phyloP scores from a whole-genome alignment of 2,888 invertebrate genomes.

The Arrhopalites spinosus region DNA sequence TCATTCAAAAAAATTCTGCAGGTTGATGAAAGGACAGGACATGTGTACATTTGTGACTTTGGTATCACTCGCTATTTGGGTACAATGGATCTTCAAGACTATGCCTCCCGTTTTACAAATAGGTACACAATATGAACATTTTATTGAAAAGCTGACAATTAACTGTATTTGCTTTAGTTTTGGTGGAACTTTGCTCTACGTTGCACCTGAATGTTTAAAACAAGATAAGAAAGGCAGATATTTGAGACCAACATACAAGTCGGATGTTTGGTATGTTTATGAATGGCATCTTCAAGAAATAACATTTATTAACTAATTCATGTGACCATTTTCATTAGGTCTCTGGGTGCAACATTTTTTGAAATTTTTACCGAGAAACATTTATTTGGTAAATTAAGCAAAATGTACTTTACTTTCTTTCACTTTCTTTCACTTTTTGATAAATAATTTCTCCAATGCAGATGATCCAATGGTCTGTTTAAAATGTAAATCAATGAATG shows the following conservation, averaged over 20 bases:
- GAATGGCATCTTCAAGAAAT: conserved; percentile 8
- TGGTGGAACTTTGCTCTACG: conserved; percentile 33
- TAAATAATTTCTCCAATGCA: too few relatives aligned
- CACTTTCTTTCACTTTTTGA: too few relatives aligned
- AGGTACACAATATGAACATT: too few relatives aligned
- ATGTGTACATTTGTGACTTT: conserved; percentile 32
- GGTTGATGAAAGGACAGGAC: conserved; percentile 14
- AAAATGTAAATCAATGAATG: conserved; percentile 3
- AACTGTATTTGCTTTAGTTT: background rate
- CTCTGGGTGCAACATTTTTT: too few relatives aligned
- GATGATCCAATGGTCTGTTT: background rate
- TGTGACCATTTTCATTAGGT: too few relatives aligned
- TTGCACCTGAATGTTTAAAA: conserved; percentile 27
- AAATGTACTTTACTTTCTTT: too few relatives aligned
- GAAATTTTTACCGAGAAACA: conserved; percentile 4
- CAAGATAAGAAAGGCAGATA: conserved; percentile 10
- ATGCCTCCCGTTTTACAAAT: conserved; percentile 15
- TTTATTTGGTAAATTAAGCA: conserved; percentile 9
- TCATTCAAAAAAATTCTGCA: background rate
- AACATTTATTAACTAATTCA: too few relatives aligned
- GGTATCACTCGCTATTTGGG: conserved; percentile 33
- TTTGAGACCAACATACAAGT: conserved; percentile 23
- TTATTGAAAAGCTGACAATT: too few relatives aligned
- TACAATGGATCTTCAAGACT: conserved; percentile 20
- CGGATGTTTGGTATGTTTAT: conserved; percentile 30